Conservation (phyloP, 2,113 vertebrate genomes). For the Etheostoma spectabile region DNA sequence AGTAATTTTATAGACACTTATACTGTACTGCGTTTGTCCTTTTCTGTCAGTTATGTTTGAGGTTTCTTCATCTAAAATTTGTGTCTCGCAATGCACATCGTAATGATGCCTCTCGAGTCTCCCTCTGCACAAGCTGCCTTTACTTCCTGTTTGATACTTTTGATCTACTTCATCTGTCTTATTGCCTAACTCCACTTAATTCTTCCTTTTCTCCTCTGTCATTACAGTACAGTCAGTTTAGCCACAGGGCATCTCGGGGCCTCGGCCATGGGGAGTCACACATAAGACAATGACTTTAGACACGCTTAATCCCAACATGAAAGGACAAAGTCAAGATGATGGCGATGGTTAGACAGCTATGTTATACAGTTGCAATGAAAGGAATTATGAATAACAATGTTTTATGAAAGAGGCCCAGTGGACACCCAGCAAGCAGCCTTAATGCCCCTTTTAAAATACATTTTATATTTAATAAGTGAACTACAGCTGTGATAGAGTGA, state of each 20-base stretch:
- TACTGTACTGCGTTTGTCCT: not conserved
- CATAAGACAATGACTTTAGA: slow-evolving; percentile 50
- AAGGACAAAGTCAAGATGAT: slow-evolving; percentile 45
- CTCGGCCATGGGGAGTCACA: not conserved
- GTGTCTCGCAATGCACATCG: not conserved
- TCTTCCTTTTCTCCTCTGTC: slow-evolving; percentile 3
- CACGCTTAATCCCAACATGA: slow-evolving; percentile 46
- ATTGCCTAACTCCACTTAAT: slow-evolving; percentile 35
- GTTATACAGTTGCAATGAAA: slow-evolving; percentile 54
- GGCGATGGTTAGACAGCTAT: slow-evolving; percentile 34
- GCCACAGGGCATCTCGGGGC: slow-evolving; percentile 19
- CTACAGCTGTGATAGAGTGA: slow-evolving; percentile 46
- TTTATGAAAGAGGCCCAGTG: slow-evolving; percentile 39
- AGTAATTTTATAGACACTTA: not conserved
- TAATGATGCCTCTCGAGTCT: not conserved
- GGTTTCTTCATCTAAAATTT: not conserved
- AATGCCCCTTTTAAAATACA: slow-evolving; percentile 49
- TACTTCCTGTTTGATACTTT: slow-evolving; percentile 18
- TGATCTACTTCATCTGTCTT: slow-evolving; percentile 34
- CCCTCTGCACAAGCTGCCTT: not conserved
- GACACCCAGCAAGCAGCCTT: slow-evolving; percentile 38
- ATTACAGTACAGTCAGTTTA: slow-evolving; percentile 9
- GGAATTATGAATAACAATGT: slow-evolving; percentile 33
- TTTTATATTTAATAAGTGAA: slow-evolving; percentile 63
- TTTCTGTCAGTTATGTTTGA: not conserved